Conservation (phyloP, 2,113 vertebrate species). For the Shinisaurus crocodilurus region DNA sequence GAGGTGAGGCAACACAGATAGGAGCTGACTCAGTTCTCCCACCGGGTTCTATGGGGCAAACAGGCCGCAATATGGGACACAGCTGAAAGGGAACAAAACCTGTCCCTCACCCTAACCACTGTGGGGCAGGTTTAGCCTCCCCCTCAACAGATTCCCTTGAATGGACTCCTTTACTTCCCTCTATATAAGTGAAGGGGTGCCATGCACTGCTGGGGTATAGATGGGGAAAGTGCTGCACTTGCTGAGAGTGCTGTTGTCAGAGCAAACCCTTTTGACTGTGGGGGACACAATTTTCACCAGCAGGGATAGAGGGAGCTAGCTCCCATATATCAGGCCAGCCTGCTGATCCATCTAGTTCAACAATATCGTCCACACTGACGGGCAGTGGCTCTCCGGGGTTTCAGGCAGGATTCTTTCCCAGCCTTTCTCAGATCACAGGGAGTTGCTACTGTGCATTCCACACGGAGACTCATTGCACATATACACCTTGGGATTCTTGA, state of each 20-base stretch:
- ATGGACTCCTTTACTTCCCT: background rate
- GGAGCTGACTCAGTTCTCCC: background rate
- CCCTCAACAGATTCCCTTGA: background rate
- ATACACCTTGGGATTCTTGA: too few species aligned
- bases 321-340: too few species aligned
- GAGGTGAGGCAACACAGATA: background rate
- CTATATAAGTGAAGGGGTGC: background rate
- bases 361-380: too few species aligned
- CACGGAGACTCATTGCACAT: background rate
- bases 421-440: background rate
- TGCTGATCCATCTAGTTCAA: too few species aligned
- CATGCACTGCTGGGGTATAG: background rate
- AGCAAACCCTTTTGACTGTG: background rate
- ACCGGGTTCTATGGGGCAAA: background rate
- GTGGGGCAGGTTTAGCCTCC: too few species aligned
- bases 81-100: too few species aligned
- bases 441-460: background rate
- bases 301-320: too few species aligned
- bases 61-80: background rate
- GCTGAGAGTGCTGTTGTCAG: background rate
- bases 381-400: background rate
- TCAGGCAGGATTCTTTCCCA: background rate
- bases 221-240: background rate
- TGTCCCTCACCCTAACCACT: background rate
- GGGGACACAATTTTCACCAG: background rate